Conservation (phyloP, 1,140 invertebrate genomes). For the Scaptomyza pallida region DNA sequence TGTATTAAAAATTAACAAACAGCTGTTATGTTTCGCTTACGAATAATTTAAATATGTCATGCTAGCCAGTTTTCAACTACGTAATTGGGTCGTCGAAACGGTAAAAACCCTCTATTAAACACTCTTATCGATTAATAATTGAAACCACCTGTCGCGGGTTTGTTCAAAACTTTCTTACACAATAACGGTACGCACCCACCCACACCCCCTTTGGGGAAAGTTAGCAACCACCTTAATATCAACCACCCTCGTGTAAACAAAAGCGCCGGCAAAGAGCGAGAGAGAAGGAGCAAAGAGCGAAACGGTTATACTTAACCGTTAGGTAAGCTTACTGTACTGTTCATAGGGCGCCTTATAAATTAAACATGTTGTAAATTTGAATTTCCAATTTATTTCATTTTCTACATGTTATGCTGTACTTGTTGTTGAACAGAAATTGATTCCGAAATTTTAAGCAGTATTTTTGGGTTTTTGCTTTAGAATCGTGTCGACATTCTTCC, state of each 20-base stretch:
- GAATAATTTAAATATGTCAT: constrained; percentile 21
- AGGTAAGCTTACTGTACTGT: neutral
- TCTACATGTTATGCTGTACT: neutral
- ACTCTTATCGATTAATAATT: neutral
- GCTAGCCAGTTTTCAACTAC: constrained; percentile 6
- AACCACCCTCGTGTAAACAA: neutral
- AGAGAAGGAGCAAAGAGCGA: neutral
- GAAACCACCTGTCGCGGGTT: constrained; percentile 49
- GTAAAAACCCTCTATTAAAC: neutral
- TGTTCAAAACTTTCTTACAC: neutral
- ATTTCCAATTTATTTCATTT: neutral
- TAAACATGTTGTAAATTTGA: neutral
- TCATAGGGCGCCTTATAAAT: no score
- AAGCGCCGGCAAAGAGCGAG: neutral
- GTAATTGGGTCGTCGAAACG: constrained; percentile 11
- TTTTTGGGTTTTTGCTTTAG: neutral
- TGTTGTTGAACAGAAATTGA: neutral
- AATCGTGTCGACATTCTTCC: neutral
- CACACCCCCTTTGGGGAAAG: no score
- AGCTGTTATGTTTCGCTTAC: constrained; percentile 50
- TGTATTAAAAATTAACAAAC: constrained; percentile 65
- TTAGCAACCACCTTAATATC: no score
- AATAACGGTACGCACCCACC: constrained; percentile 10
- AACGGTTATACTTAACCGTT: constrained; percentile 19
- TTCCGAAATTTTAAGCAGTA: neutral